Base-by-base conservation (phyloP, 1,140 invertebrate species). In the Meteorus sp. region DNA sequence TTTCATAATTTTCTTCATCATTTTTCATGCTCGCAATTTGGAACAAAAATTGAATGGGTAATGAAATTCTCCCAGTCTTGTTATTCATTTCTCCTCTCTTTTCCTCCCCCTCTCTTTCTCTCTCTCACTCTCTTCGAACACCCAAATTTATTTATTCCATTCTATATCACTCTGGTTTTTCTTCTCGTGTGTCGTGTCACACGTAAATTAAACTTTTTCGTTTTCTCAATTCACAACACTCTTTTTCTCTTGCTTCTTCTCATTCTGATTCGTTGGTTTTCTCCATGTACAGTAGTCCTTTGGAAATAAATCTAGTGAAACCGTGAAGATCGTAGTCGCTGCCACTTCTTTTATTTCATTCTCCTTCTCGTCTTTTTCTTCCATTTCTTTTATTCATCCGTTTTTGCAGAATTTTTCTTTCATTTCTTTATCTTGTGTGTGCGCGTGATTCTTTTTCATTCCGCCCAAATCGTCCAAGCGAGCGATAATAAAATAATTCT, bases 401-500 rank as follows among this genome's bases (percentile, higher is more conserved):
- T 9, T 29, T 22, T 25, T 31, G n/a, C 37, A 19, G 15, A n/a
- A 9, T 33, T 27, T 29, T 20, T n/a, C 23, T 52, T 37, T 41
- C 39, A n/a, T 33, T 20, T 22, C 25, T 23, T 48, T 48, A 56
- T 56, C 43, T 33, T 56, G 9, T n/a, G n/a, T n/a, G n/a, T n/a
- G n/a, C n/a, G n/a, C n/a, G 31, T 11, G 22, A 54, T 48, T 48
- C 45, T 48, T 48, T 48, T 48, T 48, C 44, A 56, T 48, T 48
- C 35, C 55, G 66, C 64, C 59, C 53, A 61, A 59, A 62, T 64
- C 66, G 67, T 48, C 61, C 64, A 64, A 60, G 60, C 66, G 67
- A 70, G 61, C 70, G 74, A 75, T 76, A 74, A 77, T 78, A 78
- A 78, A 77, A 78, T 78, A 76, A 78, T 77, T 78, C 72, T 76